Evolutionary conservation across 2,888 invertebrate species (phyloP).

Genomic region (Oscheius myriophilus): DNA sequence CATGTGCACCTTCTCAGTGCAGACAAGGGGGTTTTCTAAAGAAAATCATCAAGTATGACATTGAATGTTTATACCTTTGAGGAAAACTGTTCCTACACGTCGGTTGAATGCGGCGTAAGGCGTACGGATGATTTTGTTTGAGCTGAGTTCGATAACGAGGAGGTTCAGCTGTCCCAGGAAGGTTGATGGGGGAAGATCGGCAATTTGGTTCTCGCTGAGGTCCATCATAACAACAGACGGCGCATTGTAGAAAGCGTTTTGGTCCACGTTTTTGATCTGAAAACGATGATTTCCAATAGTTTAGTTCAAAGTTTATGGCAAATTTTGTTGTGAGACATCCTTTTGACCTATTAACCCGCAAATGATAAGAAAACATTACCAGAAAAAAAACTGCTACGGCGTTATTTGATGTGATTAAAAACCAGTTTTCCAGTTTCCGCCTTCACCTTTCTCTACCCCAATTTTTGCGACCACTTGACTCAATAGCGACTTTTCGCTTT

Average conservation of each 20-base stretch:
- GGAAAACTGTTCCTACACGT: slow-evolving; percentile 67
- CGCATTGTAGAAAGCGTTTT: slow-evolving; percentile 69
- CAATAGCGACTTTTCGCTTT: not conserved
- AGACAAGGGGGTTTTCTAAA: slow-evolving; percentile 70
- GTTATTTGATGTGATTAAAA: no score
- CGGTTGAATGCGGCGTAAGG: slow-evolving; percentile 70
- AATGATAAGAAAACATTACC: no score
- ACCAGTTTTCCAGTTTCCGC: not conserved
- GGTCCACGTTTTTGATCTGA: slow-evolving; percentile 66
- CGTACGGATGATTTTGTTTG: slow-evolving; percentile 62
- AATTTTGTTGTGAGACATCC: no score
- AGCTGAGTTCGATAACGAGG: slow-evolving; percentile 67
- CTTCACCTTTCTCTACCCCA: slow-evolving; percentile 3
- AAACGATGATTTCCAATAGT: slow-evolving; percentile 36
- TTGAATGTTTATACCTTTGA: slow-evolving; percentile 60
- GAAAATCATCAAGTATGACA: slow-evolving; percentile 2
- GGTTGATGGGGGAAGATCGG: slow-evolving; percentile 61
- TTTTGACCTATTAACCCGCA: no score
- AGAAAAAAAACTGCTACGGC: no score
- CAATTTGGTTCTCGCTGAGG: slow-evolving; percentile 64
- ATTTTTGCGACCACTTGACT: not conserved
- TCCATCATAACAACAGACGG: slow-evolving; percentile 69
- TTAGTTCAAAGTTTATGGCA: no score
- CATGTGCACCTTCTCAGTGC: slow-evolving; percentile 70
- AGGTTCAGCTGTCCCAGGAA: slow-evolving; percentile 69